Conservation (phyloP, 2,888 invertebrate genomes). For the Andrena hattorfiana region DNA sequence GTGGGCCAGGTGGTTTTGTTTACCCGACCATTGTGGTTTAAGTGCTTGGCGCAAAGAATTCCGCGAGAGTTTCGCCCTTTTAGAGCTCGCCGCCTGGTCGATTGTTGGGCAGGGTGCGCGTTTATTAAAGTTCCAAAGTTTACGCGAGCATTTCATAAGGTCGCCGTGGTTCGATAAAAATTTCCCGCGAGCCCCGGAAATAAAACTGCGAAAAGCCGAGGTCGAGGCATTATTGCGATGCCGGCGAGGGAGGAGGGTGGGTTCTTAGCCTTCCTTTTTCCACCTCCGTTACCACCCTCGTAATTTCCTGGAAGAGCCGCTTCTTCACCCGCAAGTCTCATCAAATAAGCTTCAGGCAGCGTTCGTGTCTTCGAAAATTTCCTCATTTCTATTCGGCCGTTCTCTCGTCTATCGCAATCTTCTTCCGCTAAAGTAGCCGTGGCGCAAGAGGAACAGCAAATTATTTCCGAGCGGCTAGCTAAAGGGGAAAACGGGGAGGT, state of each 20-base stretch:
- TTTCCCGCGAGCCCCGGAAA: constrained; percentile 5
- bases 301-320: constrained; percentile 41
- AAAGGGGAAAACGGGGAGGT: background rate
- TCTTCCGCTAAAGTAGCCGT: background rate
- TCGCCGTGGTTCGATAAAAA: constrained; percentile 13
- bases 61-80: background rate
- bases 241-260: background rate
- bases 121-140: constrained; percentile 4
- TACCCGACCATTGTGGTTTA: background rate
- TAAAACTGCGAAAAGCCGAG: constrained; percentile 9
- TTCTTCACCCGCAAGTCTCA: constrained; percentile 12
- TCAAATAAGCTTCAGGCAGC: constrained; percentile 22
- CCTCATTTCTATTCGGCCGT: constrained; percentile 12
- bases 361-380: constrained; percentile 22
- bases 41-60: background rate
- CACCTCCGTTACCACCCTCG: constrained; percentile 27
- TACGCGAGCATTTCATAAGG: constrained; percentile 4
- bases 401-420: constrained; percentile 2
- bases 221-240: constrained; percentile 35
- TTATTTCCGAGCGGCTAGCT: constrained; percentile 10
- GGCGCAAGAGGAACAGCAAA: background rate
- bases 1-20: too few relatives aligned
- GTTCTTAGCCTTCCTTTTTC: constrained; percentile 1
- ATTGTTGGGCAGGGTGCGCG: background rate
- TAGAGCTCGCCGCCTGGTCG: background rate